These are phyloP conservation scores for Indri indri DNA, from an alignment of 2,113 vertebrate species.

Conservation along the genomic window DNA sequence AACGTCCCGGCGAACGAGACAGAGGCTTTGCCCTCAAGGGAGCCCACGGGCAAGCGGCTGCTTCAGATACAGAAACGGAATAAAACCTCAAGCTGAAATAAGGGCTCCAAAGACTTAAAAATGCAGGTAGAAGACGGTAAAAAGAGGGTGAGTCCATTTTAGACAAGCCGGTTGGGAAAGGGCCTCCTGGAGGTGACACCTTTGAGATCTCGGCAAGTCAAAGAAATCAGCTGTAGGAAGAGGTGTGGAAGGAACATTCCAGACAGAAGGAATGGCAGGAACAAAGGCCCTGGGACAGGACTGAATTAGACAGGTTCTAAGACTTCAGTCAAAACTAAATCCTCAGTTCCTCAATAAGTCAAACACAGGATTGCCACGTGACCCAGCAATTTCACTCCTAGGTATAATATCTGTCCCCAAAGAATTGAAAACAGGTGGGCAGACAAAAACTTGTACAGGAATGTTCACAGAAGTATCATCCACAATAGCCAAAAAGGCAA, in stretches of 20 bases:
- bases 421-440: background rate
- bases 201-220: background rate
- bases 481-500: background rate
- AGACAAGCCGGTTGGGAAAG: background rate
- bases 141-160: background rate
- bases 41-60: background rate
- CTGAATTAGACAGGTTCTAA: background rate
- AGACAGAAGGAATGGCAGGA: background rate
- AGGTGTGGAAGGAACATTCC: background rate
- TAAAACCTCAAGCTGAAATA: background rate
- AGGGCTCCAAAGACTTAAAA: background rate
- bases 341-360: background rate
- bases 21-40: background rate
- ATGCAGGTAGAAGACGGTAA: background rate
- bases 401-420: background rate
- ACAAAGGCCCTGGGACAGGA: background rate
- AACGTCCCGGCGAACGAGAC: background rate
- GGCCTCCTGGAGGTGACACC: background rate
- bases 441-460: background rate
- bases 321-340: background rate
- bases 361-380: background rate
- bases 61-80: background rate
- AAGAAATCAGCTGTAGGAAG: background rate
- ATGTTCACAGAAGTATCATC: background rate
- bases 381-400: background rate